Evolutionary conservation across 2,888 invertebrate species (phyloP), one percentile per base, ranked within the genome.

Genomic region (Nebria salina): DNA sequence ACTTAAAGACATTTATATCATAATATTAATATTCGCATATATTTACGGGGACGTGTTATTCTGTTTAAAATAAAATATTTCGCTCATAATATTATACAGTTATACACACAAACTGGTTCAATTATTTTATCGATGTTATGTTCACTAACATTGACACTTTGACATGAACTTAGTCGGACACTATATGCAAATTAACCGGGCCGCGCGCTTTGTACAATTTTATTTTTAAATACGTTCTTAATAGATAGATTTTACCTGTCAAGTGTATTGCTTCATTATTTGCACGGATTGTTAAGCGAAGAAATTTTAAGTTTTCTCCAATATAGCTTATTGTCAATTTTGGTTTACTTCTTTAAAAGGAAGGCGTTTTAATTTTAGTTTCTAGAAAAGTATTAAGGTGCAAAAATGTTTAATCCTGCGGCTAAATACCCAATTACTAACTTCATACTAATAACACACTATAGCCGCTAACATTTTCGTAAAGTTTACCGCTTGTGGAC

Each of bases 361-460:
- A 54, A 13, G 8, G 54, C 8, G 54, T 54, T 34, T 54, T 54
- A 20, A 54, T 54, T 54, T 54, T 13, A 8, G 54, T 11, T 75
- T 75, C 64, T 75, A 65, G 75, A 80, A 80, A 80, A 68, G 75
- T 75, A 75, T 80, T 80, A 80, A 80, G 80, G 80, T 80, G 80
- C 80, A 80, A 80, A 80, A 80, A 80, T 80, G 64, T 68, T 54
- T 54, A 64, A 41, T 64, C 80, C 75, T 64, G 75, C 41, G 80
- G 80, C 73, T 75, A 75, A 80, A 26, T 75, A 80, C 70, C 75
- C 80, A 80, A 80, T 80, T 80, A 80, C 80, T 79, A 75, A 75
- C 75, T 75, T 75, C 80, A 41, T 42, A 80, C 80, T 80, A 80
- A 80, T 80, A 75, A 80, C 72, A 80, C 68, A 68, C 68, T 80